Evolutionary conservation across 2,113 vertebrate genomes (phyloP), one percentile per base, ranked within the genome.

Genomic region (Dissostichus mawsoni): DNA sequence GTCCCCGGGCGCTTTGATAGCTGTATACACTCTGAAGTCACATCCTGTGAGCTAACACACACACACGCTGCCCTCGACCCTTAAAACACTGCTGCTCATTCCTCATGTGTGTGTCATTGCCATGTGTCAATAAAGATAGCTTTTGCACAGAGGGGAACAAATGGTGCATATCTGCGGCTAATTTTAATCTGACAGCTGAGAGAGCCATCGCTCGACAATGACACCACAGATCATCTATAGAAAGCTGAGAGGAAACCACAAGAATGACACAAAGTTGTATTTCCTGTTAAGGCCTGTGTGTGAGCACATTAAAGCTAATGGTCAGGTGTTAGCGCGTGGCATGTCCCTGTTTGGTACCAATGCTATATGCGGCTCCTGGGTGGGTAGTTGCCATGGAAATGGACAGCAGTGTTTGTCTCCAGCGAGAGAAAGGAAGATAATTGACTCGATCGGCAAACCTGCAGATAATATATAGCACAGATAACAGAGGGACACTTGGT

Each of bases 301-400:
- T 65, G 36, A 75, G 45, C 29, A 12, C 9, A 63, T 76, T 61
- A 51, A 61, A 64, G 73, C 56, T 51, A 36, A 14, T 12, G 56
- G 72, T 70, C 76, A 80, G 81, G 64, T 55, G 61, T 36, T 61
- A 61, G 36, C 33, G 8, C 20, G 76, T 0, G n/a, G 9, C 75
- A 57, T 45, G 20, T 3, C 55, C 20, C 7, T 44, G 52, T 71
- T 74, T 53, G 44, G 57, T n/a, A 11, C 18, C 63, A 58, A 41
- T 12, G 8, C 57, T 48, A 25, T 47, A 48, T 20, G 0, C 6
- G 50, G 78, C 83, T 74, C 62, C 78, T 62, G 82, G 84, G 63
- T 18, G 79, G 72, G 48, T 33, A 12, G 92, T 88, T 88, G 85
- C 90, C 89, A 89, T 89, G 87, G 90, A 71, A 85, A 91, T 82